Evolutionary conservation across 2,888 invertebrate species (phyloP).

Genomic region (Notodonta dromedarius): DNA sequence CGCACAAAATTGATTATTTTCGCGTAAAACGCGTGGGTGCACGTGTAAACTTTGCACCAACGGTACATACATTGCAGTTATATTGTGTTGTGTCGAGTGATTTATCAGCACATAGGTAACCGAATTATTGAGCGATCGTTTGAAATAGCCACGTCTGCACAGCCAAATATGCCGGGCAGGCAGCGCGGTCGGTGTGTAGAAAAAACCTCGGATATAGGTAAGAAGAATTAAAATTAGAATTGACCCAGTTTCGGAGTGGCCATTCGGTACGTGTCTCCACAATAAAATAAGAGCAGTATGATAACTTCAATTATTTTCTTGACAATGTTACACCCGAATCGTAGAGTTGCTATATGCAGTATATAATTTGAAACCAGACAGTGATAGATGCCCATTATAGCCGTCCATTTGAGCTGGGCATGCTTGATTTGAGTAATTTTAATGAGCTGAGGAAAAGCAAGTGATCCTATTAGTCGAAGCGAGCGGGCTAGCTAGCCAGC

Average conservation of each 20-base stretch:
- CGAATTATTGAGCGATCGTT: slow-evolving; percentile 8
- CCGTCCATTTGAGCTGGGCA: neutral
- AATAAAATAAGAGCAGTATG: neutral
- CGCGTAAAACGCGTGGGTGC: neutral
- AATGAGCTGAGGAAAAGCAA: too few relatives aligned
- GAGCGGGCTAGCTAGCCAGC: too few relatives aligned
- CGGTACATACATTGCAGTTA: neutral
- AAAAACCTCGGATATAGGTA: slow-evolving; percentile 44
- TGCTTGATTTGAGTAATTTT: too few relatives aligned
- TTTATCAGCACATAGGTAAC: neutral
- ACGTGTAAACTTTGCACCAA: neutral
- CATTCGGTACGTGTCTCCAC: slow-evolving; percentile 35
- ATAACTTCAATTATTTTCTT: neutral
- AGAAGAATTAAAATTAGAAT: slow-evolving; percentile 49
- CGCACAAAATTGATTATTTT: neutral
- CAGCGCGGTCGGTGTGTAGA: slow-evolving; percentile 34
- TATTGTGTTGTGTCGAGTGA: neutral
- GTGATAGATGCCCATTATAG: too few relatives aligned
- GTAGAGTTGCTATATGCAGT: too few relatives aligned
- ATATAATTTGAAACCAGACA: too few relatives aligned
- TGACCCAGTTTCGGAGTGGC: slow-evolving; percentile 55
- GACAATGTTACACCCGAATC: too few relatives aligned
- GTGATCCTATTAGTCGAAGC: too few relatives aligned
- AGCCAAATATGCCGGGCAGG: slow-evolving; percentile 11
- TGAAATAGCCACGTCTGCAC: slow-evolving; percentile 7